These are phyloP conservation scores for Pagrus major DNA, from an alignment of 2,113 vertebrate species.

Conservation along the genomic window DNA sequence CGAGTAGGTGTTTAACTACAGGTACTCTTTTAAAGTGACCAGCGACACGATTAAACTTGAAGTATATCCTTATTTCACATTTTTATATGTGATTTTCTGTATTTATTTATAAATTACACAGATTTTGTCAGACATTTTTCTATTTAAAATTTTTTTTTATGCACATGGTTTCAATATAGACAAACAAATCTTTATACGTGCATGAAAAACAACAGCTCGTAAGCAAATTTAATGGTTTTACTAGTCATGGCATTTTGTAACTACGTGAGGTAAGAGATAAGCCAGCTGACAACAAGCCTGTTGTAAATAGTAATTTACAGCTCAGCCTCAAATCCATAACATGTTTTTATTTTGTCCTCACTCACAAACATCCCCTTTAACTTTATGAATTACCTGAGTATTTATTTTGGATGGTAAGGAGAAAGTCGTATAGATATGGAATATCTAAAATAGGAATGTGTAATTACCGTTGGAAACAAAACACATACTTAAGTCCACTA, in stretches of 20 bases:
- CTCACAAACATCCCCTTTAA: conserved; percentile 51
- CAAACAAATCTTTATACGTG: background rate
- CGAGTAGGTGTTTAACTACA: conserved; percentile 16
- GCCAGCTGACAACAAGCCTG: conserved; percentile 50
- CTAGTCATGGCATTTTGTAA: conserved; percentile 56
- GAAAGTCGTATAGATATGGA: conserved; percentile 40
- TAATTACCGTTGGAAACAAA: conserved; percentile 64
- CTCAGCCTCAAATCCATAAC: conserved; percentile 74
- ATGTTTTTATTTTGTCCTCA: conserved; percentile 73
- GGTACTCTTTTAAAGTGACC: background rate
- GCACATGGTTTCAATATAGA: background rate
- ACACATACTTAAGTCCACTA: conserved; percentile 61
- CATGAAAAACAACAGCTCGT: conserved; percentile 30
- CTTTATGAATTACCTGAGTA: conserved; percentile 41
- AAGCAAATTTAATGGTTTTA: conserved; percentile 48
- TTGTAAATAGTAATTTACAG: conserved; percentile 82
- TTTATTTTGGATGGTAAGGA: conserved; percentile 41
- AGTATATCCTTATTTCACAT: background rate
- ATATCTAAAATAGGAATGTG: conserved; percentile 41
- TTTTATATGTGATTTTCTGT: background rate
- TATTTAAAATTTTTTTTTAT: background rate
- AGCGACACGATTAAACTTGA: background rate
- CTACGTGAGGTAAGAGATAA: conserved; percentile 73
- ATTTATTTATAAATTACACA: background rate
- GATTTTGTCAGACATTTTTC: background rate